Base-by-base conservation (phyloP, 1,140 invertebrate species). In the Zaprionus gabonicus region DNA sequence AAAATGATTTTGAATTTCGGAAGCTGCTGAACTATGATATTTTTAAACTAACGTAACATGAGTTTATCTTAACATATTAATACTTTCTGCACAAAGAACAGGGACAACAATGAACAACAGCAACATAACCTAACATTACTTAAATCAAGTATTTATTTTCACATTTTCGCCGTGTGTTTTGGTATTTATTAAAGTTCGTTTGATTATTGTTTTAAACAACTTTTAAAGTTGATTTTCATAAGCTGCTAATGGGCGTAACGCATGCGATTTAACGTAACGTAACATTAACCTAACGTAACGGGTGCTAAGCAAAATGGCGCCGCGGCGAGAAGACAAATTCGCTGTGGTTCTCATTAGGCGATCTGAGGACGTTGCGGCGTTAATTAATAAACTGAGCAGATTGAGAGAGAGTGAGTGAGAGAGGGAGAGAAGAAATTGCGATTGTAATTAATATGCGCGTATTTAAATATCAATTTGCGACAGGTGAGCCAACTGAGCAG, bases 401-500 rank as follows among this genome's bases (percentile, higher is more conserved):
- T 0, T 0, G 65, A 68, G 71, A 36, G 20, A 58, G 55, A n/a
- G 5, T 2, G 28, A 20, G 25, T 34, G 44, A 55, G 49, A 60
- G 59, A 71, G 38, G 41, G 34, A 44, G 25, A 38, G 58, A 13
- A 67, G 55, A 68, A 83, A 80, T 75, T 65, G 81, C 46, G 60
- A 64, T 51, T 57, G 77, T 86, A 91, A 91, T 91, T 91, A 87
- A 91, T 91, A 84, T 85, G 77, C 70, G 74, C 84, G 84, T 91
- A 91, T 91, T 91, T 91, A 91, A 91, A 91, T 91, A 91, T 91
- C 88, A 88, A 91, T 91, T 91, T 90, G 85, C 85, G 81, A 73
- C 51, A 63, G 51, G 55, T 17, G 27, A 34, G 44, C 25, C 34
- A 5, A 10, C 20, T 25, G 20, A 4, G 4, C 46, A 12, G 25